Percentiles rank a stretch among this genome's conserved stretches.
Evolutionary conservation across 2,888 invertebrate species (phyloP).

Genomic region (Leptopilina drosophilae): DNA sequence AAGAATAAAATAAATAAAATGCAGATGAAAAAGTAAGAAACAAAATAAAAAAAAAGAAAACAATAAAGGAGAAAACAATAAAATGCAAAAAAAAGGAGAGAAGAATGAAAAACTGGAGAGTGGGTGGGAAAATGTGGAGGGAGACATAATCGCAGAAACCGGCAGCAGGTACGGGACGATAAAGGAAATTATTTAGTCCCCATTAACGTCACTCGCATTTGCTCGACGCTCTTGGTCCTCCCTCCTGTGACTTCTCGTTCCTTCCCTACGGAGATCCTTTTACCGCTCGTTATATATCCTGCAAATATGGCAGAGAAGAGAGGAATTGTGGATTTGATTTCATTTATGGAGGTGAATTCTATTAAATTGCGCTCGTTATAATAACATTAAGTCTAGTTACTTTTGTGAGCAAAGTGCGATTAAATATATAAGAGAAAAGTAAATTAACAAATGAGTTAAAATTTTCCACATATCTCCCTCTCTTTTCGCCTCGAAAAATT

Average conservation of each 20-base stretch:
- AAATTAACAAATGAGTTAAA: not conserved
- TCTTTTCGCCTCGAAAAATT: too few relatives aligned
- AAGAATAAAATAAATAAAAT: too few relatives aligned
- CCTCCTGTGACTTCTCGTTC: constrained; percentile 41
- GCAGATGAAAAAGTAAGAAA: too few relatives aligned
- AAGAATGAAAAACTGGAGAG: not conserved
- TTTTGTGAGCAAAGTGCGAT: constrained; percentile 8
- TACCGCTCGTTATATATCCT: constrained; percentile 67
- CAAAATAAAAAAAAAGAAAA: too few relatives aligned
- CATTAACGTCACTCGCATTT: constrained; percentile 74
- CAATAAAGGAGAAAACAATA: not conserved
- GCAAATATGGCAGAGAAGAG: constrained; percentile 54
- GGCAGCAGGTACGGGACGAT: constrained; percentile 60
- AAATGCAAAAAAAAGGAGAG: constrained; percentile 41
- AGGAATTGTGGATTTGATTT: constrained; percentile 62
- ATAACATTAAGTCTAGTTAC: constrained; percentile 53
- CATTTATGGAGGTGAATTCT: constrained; percentile 62
- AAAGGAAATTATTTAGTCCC: constrained; percentile 73
- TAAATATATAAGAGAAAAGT: not conserved
- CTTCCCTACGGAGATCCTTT: constrained; percentile 54
- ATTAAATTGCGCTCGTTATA: constrained; percentile 61
- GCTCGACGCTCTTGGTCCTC: constrained; percentile 57
- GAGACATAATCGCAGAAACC: constrained; percentile 54
- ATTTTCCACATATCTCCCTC: not conserved
- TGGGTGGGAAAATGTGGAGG: constrained; percentile 47